These are phyloP conservation scores for Ferdinandea cuprea DNA, from an alignment of 2,888 invertebrate genomes.

Conservation along the genomic window DNA sequence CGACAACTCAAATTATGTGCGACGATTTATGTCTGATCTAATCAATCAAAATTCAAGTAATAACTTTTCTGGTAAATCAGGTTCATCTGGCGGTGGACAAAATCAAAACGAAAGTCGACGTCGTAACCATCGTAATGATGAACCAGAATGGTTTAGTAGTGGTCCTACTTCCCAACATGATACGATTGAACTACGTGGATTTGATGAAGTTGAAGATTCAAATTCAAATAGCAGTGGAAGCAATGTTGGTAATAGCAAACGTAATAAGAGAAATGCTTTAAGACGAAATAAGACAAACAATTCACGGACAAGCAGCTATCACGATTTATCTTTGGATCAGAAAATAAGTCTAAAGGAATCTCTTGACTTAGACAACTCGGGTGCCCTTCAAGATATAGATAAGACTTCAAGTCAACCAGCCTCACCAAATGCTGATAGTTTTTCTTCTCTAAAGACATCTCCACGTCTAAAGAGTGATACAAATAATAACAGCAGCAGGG, in stretches of 20 bases:
- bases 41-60: slow-evolving; percentile 66
- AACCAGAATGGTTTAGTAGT: slow-evolving; percentile 95
- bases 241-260: slow-evolving; percentile 31
- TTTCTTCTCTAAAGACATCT: slow-evolving; percentile 3
- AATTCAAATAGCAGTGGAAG: slow-evolving; percentile 55
- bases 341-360: neutral
- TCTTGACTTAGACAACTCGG: neutral
- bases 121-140: slow-evolving; percentile 85
- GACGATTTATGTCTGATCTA: slow-evolving; percentile 75
- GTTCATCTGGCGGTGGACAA: slow-evolving; percentile 79
- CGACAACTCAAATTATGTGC: slow-evolving; percentile 71
- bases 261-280: slow-evolving; percentile 9
- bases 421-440: neutral
- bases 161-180: slow-evolving; percentile 96
- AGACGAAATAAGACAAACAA: slow-evolving; percentile 24
- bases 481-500: slow-evolving; percentile 49
- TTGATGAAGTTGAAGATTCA: slow-evolving; percentile 87
- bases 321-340: slow-evolving; percentile 16
- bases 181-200: slow-evolving; percentile 96
- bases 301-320: slow-evolving; percentile 11
- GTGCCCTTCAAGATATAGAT: slow-evolving; percentile 1
- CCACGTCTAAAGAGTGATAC: slow-evolving; percentile 28
- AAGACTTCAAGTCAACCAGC: slow-evolving; percentile 1
- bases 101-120: slow-evolving; percentile 70
- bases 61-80: slow-evolving; percentile 57